Percentiles rank a stretch among this genome's conserved stretches.
These are phyloP conservation scores for Temnopleurus reevesii DNA, from an alignment of 53 echinoderm and acorn worm species.

Conservation along the genomic window DNA sequence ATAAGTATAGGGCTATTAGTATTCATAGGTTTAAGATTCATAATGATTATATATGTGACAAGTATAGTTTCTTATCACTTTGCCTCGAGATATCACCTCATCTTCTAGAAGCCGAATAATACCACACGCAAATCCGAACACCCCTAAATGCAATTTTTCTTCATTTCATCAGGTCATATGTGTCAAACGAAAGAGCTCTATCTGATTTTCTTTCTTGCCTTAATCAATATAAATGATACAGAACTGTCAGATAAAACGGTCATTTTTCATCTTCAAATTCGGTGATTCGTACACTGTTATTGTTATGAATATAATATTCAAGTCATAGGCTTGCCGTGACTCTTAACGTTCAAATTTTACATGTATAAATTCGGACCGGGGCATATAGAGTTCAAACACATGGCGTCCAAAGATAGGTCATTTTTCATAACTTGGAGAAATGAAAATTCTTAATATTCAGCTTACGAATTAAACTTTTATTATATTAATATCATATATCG, in stretches of 20 bases:
- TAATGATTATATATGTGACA: slow-evolving; percentile 33
- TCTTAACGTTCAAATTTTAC: too few relatives aligned
- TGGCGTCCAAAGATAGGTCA: too few relatives aligned
- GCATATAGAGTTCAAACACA: too few relatives aligned
- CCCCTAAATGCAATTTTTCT: not conserved
- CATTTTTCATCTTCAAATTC: not conserved
- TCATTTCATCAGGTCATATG: not conserved
- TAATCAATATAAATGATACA: not conserved
- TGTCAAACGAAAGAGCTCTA: not conserved
- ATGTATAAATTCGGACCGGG: too few relatives aligned
- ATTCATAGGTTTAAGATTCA: slow-evolving; percentile 21
- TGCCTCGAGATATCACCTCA: not conserved
- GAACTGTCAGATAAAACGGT: not conserved
- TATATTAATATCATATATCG: too few relatives aligned
- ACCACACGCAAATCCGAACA: too few relatives aligned
- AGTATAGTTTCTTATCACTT: slow-evolving; percentile 14
- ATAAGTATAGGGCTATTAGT: slow-evolving; percentile 15
- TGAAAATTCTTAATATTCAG: too few relatives aligned
- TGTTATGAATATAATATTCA: too few relatives aligned
- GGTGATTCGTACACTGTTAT: too few relatives aligned
- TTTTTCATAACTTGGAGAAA: too few relatives aligned
- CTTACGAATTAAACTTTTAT: too few relatives aligned
- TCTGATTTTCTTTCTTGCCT: not conserved
- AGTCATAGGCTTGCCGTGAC: too few relatives aligned
- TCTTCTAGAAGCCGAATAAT: not conserved